Evolutionary conservation across 1,140 invertebrate species (phyloP), one percentile per base, ranked within the genome.

Genomic region (Pygmarrhopalites habei): DNA sequence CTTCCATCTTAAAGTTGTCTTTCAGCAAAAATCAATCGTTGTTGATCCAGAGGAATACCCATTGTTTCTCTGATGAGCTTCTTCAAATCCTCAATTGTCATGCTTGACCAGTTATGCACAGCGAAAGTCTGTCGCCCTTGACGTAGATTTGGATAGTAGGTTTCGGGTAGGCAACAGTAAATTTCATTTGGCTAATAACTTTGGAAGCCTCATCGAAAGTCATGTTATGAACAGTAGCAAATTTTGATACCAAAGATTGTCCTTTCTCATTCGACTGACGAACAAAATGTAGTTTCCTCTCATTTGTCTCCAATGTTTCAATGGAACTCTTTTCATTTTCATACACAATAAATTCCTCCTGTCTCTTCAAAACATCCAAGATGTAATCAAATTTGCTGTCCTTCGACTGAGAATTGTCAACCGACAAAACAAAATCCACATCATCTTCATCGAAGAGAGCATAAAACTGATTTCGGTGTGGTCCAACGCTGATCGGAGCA

Each of bases 51-150:
- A 5, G 85, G 85, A 68, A 85, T 86, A 26, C 86, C 90, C 74
- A 82, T 81, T 71, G 86, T 86, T 2, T 88, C 86, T 66, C 88
- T 85, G 68, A 88, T 88, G 68, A 88, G 90, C 1, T 87, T 85
- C 73, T 89, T 90, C 5, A 90, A 87, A 83, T 90, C 89, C 76
- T 89, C 87, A 71, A 90, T 90, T 43, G 87, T 89, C 75, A 90
- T 88, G 58, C 85, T 88, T 43, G 87, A 82, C 74, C 90, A 86
- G 57, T 89, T 88, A 78, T 89, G 88, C 21, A 89, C 81, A 66
- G 87, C 82, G 57, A 83, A 82, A 71, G 89, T 91, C 76, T 92
- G 92, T 65, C 88, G 69, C 87, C 90, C 77, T 89, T 90, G 3
- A 90, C 88, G 75, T 90, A 90, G 73, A 89, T 89, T 78, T 85